Percentiles rank a stretch among this genome's conserved stretches.
These are phyloP conservation scores for Camelus dromedarius DNA, from an alignment of 2,113 vertebrate species.

Conservation along the genomic window DNA sequence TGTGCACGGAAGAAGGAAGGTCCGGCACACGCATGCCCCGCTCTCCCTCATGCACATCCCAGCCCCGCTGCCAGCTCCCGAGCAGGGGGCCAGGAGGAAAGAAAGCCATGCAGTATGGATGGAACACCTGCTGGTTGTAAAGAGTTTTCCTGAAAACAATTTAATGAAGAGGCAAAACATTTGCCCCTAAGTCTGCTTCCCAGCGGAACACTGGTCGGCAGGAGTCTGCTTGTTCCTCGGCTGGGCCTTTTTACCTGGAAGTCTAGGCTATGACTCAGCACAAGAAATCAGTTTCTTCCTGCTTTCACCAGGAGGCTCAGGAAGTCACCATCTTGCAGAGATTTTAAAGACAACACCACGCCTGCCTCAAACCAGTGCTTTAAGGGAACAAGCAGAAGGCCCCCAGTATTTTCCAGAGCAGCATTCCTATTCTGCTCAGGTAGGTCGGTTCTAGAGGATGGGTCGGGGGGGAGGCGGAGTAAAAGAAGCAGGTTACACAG, in stretches of 20 bases:
- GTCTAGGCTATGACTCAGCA: constrained; percentile 19
- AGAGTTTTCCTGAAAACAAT: background rate
- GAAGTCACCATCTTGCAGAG: background rate
- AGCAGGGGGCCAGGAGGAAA: background rate
- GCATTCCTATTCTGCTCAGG: background rate
- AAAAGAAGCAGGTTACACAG: background rate
- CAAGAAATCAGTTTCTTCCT: background rate
- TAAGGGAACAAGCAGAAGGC: background rate
- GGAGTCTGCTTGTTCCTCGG: rapidly evolving
- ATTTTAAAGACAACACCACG: background rate
- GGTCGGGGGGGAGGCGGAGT: background rate
- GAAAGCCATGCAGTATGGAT: no score
- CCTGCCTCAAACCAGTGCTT: background rate
- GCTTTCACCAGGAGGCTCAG: background rate
- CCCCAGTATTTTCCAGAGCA: background rate
- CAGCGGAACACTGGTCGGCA: background rate
- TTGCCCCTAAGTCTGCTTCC: background rate
- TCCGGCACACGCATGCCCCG: no score
- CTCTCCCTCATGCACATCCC: background rate
- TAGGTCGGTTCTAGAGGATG: background rate
- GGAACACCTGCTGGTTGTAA: background rate
- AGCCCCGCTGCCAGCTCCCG: background rate
- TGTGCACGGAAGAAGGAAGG: background rate
- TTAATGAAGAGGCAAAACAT: background rate
- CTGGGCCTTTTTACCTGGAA: background rate